These are phyloP conservation scores for Agriopis leucophaearia DNA, from an alignment of 2,888 invertebrate genomes.

Conservation along the genomic window DNA sequence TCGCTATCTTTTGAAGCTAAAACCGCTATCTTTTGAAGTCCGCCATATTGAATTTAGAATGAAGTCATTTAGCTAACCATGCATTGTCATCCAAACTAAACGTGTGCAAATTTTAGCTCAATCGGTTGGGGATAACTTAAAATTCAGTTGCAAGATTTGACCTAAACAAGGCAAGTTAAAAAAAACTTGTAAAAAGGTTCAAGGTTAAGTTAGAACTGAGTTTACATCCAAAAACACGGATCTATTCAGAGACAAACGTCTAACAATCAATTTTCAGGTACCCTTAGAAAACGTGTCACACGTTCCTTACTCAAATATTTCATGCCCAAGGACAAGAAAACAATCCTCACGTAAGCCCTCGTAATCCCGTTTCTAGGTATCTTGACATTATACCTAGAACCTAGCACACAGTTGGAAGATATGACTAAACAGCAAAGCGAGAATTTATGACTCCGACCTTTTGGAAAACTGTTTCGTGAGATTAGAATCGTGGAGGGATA, in stretches of 20 bases:
- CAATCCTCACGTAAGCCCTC: slow-evolving; percentile 12
- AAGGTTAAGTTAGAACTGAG: neutral
- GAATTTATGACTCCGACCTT: slow-evolving; percentile 31
- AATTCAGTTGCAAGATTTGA: too few relatives aligned
- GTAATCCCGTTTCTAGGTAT: slow-evolving; percentile 18
- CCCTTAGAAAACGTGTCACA: slow-evolving; percentile 4
- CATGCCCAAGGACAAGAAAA: slow-evolving; percentile 11
- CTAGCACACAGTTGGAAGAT: slow-evolving; percentile 6
- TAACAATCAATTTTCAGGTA: slow-evolving; percentile 3
- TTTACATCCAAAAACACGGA: neutral
- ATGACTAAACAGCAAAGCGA: slow-evolving; percentile 22
- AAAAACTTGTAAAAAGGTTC: neutral
- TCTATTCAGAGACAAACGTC: neutral
- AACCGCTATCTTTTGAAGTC: too few relatives aligned
- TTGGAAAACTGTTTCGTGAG: slow-evolving; percentile 18
- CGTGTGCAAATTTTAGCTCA: too few relatives aligned
- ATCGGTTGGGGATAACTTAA: too few relatives aligned
- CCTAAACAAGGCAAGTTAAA: too few relatives aligned
- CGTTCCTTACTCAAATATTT: slow-evolving; percentile 5
- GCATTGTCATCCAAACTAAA: too few relatives aligned
- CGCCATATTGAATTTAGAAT: too few relatives aligned
- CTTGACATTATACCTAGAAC: slow-evolving; percentile 13
- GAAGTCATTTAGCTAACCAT: too few relatives aligned
- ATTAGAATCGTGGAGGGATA: slow-evolving; percentile 12
- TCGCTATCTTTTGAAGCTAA: too few relatives aligned